These are phyloP conservation scores for Galleria mellonella DNA, from an alignment of 1,140 invertebrate species.

Conservation along the genomic window DNA sequence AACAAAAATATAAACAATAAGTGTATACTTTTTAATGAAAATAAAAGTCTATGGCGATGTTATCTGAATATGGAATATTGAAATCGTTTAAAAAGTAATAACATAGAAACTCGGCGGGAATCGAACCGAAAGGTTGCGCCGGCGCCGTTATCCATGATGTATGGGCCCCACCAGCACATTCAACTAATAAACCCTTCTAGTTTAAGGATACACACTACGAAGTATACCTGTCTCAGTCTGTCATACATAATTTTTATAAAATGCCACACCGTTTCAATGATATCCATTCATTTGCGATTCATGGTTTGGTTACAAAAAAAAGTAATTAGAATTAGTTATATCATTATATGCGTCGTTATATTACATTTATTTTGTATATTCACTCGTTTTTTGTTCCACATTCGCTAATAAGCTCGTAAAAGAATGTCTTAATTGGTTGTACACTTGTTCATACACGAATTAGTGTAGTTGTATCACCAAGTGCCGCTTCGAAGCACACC, in stretches of 20 bases:
- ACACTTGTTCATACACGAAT: slow-evolving; percentile 2
- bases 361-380: too few species aligned
- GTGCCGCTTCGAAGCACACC: background rate
- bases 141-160: slow-evolving; percentile 56
- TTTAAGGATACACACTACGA: slow-evolving; percentile 29
- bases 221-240: slow-evolving; percentile 49
- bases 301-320: background rate
- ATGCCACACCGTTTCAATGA: too few species aligned
- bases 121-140: slow-evolving; percentile 47
- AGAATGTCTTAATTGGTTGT: slow-evolving; percentile 12
- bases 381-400: too few species aligned
- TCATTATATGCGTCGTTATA: too few species aligned
- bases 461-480: background rate
- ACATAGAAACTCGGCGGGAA: slow-evolving; percentile 46
- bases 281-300: too few species aligned
- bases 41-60: background rate
- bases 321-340: background rate
- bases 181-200: slow-evolving; percentile 57
- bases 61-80: background rate
- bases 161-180: slow-evolving; percentile 53
- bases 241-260: slow-evolving; percentile 3
- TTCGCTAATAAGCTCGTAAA: too few species aligned
- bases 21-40: background rate
- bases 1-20: slow-evolving; percentile 23
- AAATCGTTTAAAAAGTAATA: slow-evolving; percentile 18